These are phyloP conservation scores for Luehdorfia chinensis DNA, from an alignment of 1,140 invertebrate species.

Conservation along the genomic window DNA sequence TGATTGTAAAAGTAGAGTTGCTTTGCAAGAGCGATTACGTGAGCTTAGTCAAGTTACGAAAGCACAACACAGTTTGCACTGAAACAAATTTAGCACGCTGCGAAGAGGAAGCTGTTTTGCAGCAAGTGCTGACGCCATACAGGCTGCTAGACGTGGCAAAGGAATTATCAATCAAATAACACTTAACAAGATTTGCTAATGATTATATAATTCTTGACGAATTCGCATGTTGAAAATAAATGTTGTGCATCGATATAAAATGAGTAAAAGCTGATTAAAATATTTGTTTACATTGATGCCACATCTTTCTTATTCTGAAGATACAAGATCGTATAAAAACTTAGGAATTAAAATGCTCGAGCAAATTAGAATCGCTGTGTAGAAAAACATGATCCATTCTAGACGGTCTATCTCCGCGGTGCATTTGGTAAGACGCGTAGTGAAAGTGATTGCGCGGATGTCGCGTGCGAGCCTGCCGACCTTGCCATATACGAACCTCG, in stretches of 20 bases:
- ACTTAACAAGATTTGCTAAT: too few species aligned
- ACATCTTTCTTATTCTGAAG: too few species aligned
- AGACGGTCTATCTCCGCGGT: slow-evolving; percentile 42
- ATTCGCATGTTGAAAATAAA: too few species aligned
- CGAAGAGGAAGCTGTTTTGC: slow-evolving; percentile 49
- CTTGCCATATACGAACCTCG: slow-evolving; percentile 63
- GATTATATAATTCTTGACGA: too few species aligned
- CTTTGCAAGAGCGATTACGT: slow-evolving; percentile 56
- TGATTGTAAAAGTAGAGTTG: too few species aligned
- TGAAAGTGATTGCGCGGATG: slow-evolving; percentile 70
- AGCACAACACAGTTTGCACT: slow-evolving; percentile 50
- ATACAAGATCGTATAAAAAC: too few species aligned
- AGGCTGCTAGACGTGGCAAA: slow-evolving; percentile 34
- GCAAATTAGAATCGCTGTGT: too few species aligned
- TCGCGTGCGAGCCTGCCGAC: slow-evolving; percentile 67
- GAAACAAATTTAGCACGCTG: slow-evolving; percentile 60
- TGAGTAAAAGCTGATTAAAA: too few species aligned
- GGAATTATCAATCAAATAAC: background rate
- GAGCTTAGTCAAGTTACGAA: slow-evolving; percentile 63
- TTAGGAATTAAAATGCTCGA: too few species aligned
- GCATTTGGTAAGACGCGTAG: slow-evolving; percentile 70
- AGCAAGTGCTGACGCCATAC: slow-evolving; percentile 22
- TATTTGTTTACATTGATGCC: too few species aligned
- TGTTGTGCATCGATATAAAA: too few species aligned
- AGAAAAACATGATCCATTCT: slow-evolving; percentile 25